These are phyloP conservation scores for Lissonota sp. DNA, from an alignment of 2,888 invertebrate genomes.

Conservation along the genomic window DNA sequence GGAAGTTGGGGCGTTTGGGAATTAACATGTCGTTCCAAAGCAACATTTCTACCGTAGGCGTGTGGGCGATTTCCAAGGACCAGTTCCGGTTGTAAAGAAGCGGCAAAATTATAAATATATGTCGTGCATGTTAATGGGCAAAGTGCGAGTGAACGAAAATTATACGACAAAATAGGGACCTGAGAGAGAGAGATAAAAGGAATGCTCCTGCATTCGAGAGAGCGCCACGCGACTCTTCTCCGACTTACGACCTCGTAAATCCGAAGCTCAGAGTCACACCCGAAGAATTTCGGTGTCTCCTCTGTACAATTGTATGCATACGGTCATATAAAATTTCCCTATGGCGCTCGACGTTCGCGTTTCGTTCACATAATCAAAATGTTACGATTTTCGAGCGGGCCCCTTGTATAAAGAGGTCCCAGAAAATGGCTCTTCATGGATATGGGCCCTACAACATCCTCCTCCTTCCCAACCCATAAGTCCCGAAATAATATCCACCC, in stretches of 20 bases:
- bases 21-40: constrained; percentile 63
- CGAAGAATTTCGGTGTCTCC: constrained; percentile 40
- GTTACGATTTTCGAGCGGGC: constrained; percentile 57
- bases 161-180: constrained; percentile 8
- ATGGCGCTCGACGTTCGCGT: constrained; percentile 20
- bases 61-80: constrained; percentile 52
- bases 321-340: not conserved
- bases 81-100: constrained; percentile 64
- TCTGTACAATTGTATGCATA: not conserved
- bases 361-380: constrained; percentile 57
- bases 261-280: constrained; percentile 66
- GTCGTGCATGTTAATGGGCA: constrained; percentile 13
- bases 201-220: constrained; percentile 35
- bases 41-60: constrained; percentile 58
- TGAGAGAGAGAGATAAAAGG: constrained; percentile 26
- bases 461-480: too few relatives aligned
- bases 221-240: constrained; percentile 70
- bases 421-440: constrained; percentile 18
- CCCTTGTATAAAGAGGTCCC: not conserved
- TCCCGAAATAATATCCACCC: constrained; percentile 46
- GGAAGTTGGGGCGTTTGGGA: constrained; percentile 43
- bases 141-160: constrained; percentile 27
- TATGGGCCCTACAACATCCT: not conserved
- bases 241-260: constrained; percentile 73
- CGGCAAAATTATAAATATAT: constrained; percentile 23